Evolutionary conservation across 1,140 invertebrate species (phyloP).

Genomic region (Anastrepha obliqua): DNA sequence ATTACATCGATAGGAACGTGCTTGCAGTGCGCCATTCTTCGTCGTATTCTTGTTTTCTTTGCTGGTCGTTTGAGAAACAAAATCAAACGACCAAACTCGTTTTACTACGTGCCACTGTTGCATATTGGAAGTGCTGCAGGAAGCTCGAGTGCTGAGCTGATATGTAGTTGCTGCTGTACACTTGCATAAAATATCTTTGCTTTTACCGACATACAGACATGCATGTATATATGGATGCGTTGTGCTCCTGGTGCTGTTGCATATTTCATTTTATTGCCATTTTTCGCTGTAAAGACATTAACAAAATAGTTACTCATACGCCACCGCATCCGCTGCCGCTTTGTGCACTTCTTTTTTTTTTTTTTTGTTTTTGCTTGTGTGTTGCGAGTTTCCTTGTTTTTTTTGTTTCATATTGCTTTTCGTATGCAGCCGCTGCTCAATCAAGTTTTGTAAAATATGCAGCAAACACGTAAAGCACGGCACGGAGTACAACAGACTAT

Average conservation of each 20-base stretch:
- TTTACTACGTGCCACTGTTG: constrained; percentile 39
- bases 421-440: constrained; percentile 63
- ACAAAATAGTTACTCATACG: constrained; percentile 52
- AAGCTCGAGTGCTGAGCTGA: background rate
- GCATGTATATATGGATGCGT: background rate
- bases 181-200: constrained; percentile 22
- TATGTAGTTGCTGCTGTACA: background rate
- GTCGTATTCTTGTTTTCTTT: background rate
- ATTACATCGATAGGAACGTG: constrained; percentile 74
- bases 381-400: background rate
- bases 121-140: constrained; percentile 5
- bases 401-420: background rate
- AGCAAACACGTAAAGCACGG: constrained; percentile 40
- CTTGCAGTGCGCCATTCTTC: background rate
- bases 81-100: constrained; percentile 17
- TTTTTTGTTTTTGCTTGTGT: background rate
- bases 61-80: constrained; percentile 14
- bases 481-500: constrained; percentile 30
- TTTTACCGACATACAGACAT: background rate
- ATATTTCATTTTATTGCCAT: constrained; percentile 49
- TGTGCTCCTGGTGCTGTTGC: background rate
- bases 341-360: background rate
- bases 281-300: constrained; percentile 40
- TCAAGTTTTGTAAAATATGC: constrained; percentile 66
- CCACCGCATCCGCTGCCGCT: constrained; percentile 31